Evolutionary conservation across 2,888 invertebrate genomes (phyloP).

Genomic region (Anagyrus pseudococci): DNA sequence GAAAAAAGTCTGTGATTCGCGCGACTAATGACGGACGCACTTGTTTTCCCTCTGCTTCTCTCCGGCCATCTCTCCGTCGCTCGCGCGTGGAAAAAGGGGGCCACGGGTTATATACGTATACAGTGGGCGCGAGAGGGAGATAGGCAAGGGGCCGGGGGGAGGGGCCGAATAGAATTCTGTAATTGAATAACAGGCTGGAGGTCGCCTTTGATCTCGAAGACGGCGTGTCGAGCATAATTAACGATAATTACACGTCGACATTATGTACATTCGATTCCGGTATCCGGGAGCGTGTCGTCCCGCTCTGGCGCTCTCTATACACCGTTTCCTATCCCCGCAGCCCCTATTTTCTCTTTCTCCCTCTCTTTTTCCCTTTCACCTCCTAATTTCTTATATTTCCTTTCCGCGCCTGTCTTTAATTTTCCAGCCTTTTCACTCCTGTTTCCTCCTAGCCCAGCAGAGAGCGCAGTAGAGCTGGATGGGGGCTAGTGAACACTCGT

Average conservation of each 20-base stretch:
- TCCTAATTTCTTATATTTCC: not conserved
- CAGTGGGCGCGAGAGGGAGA: too few relatives aligned
- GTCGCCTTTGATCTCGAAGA: constrained; percentile 34
- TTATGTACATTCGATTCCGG: constrained; percentile 37
- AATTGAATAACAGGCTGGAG: constrained; percentile 28
- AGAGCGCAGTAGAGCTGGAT: not conserved
- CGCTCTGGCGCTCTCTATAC: not conserved
- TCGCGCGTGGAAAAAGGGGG: not conserved
- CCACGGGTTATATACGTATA: too few relatives aligned
- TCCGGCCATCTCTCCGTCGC: not conserved
- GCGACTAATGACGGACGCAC: not conserved
- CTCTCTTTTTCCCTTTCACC: not conserved
- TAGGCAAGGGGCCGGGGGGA: too few relatives aligned
- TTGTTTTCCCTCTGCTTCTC: constrained; percentile 1
- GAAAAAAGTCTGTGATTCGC: not conserved
- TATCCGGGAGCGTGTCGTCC: not conserved
- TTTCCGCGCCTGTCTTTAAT: constrained; percentile 20
- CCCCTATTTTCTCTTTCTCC: too few relatives aligned
- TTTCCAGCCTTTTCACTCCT: not conserved
- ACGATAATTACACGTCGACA: constrained; percentile 29
- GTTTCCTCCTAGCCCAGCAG: not conserved
- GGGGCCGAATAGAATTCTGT: constrained; percentile 30
- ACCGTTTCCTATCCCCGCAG: too few relatives aligned
- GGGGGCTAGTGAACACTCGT: too few relatives aligned
- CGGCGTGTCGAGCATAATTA: constrained; percentile 30